Conservation (phyloP, 1,140 invertebrate species). For the Pectinophora gossypiella region DNA sequence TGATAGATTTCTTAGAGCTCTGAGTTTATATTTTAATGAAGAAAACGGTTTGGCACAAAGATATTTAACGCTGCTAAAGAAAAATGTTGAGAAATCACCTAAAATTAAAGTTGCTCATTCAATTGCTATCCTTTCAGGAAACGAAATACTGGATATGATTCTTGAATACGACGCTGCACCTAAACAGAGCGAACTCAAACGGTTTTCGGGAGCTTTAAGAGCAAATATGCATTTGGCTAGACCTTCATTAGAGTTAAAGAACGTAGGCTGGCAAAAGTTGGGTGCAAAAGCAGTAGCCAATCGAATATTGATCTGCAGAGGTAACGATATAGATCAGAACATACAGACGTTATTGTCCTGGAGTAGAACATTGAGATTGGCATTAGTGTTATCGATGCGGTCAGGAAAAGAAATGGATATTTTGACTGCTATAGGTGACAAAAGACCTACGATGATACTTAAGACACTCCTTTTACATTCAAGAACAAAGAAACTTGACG, state of each 20-base stretch:
- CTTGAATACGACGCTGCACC: not conserved
- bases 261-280: slow-evolving; percentile 22
- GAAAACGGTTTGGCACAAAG: not conserved
- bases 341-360: slow-evolving; percentile 24
- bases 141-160: not conserved
- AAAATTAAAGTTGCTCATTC: not conserved
- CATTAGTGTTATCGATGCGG: slow-evolving; percentile 24
- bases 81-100: not conserved
- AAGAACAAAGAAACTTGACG: not conserved
- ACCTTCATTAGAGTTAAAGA: slow-evolving; percentile 29
- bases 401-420: slow-evolving; percentile 16
- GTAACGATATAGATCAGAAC: slow-evolving; percentile 20
- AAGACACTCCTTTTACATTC: slow-evolving; percentile 1
- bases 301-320: slow-evolving; percentile 27
- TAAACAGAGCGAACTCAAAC: not conserved
- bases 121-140: slow-evolving; percentile 5
- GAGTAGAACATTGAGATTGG: slow-evolving; percentile 22
- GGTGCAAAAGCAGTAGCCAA: slow-evolving; percentile 42
- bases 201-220: slow-evolving; percentile 25
- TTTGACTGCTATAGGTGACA: slow-evolving; percentile 14
- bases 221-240: slow-evolving; percentile 28
- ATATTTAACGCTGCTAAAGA: not conserved
- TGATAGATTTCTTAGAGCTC: not conserved
- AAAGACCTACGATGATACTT: slow-evolving; percentile 28
- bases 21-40: not conserved